Percentiles rank a stretch among this genome's conserved stretches.
phyloP scores from a whole-genome alignment of 2,113 vertebrate genomes.

The Petromus typicus region DNA sequence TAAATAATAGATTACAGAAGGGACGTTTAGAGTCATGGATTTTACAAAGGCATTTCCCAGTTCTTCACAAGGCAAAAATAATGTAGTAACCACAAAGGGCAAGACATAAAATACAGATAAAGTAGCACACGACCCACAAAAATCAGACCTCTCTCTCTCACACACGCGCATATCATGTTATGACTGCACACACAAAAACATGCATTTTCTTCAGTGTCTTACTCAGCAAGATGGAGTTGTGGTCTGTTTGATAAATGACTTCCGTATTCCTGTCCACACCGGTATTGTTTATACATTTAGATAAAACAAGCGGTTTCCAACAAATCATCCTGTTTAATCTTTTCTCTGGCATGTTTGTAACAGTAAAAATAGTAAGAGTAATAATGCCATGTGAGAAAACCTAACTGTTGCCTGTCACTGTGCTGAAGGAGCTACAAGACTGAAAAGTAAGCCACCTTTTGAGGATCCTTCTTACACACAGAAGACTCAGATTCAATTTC shows the following conservation, averaged over 20 bases:
- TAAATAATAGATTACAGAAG: slow-evolving; percentile 64
- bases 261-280: not conserved
- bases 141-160: not conserved
- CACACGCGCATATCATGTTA: not conserved
- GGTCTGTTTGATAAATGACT: slow-evolving; percentile 15
- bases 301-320: slow-evolving; percentile 37
- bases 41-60: slow-evolving; percentile 31
- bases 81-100: not conserved
- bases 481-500: not conserved
- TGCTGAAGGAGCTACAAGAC: not conserved
- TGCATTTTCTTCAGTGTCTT: not conserved
- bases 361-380: not conserved
- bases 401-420: not conserved
- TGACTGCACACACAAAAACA: not conserved
- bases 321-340: slow-evolving; percentile 30
- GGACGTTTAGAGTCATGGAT: not conserved
- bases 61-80: not conserved
- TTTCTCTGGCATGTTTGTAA: slow-evolving; percentile 28
- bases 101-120: not conserved
- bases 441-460: not conserved
- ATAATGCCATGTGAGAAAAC: not conserved
- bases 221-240: not conserved
- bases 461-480: not conserved
- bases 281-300: slow-evolving; percentile 29
- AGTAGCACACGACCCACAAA: not conserved